These are phyloP conservation scores for Carassius carassius DNA, from an alignment of 2,113 vertebrate species.

Conservation along the genomic window DNA sequence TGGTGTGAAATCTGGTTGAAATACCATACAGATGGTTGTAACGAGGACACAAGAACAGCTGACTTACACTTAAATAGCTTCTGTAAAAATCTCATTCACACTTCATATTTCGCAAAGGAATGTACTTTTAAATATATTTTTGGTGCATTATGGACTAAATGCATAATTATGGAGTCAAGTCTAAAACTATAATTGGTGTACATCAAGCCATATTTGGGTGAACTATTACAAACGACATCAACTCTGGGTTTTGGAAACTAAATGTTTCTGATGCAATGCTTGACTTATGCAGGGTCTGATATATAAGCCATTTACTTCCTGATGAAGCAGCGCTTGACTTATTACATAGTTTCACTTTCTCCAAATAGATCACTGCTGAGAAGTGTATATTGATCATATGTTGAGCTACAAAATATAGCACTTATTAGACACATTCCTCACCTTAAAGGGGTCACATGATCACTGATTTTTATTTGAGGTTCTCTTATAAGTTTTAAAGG, in stretches of 20 bases:
- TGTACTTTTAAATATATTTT: not conserved
- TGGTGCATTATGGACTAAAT: not conserved
- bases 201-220: not conserved
- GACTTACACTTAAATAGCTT: not conserved
- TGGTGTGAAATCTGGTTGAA: not conserved
- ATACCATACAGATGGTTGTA: not conserved
- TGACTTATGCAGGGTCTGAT: slow-evolving; percentile 4
- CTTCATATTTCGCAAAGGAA: not conserved
- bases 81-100: not conserved
- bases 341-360: not conserved
- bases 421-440: not conserved
- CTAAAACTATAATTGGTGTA: not conserved
- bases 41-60: not conserved
- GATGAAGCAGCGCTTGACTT: not conserved
- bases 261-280: not conserved
- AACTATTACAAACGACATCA: not conserved
- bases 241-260: not conserved
- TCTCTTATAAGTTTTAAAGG: not conserved
- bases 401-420: not conserved
- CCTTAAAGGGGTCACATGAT: not conserved
- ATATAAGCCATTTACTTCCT: not conserved
- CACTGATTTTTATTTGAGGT: not conserved
- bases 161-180: not conserved
- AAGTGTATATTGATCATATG: not conserved
- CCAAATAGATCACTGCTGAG: not conserved